Base-by-base conservation (phyloP, 2,113 vertebrate species). In the Carassius auratus region DNA sequence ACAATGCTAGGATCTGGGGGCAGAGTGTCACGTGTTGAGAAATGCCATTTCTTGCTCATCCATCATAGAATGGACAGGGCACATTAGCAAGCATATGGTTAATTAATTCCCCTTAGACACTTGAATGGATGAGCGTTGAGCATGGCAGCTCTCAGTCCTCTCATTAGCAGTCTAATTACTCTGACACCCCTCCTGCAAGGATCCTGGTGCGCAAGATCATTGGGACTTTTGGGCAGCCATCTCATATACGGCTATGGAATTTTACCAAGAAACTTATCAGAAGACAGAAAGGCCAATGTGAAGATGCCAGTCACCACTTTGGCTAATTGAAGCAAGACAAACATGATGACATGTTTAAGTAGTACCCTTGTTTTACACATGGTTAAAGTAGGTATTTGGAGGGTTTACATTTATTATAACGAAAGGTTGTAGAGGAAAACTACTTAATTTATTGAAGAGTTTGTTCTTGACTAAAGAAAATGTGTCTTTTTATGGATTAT, bases 151-250 rank as follows among this genome's bases (percentile, higher is more conserved):
- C 86, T 87, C 81, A 78, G 76, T 90, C 83, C 80, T 81, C 83
- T 91, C 85, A 91, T 92, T 90, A 89, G 55, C n/a, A 61, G 83
- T 76, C 76, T 88, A 88, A 88, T 85, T 89, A 75, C 84, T 89
- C 85, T 74, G 52, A 87, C 78, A 88, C 38, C 85, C 87, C 79
- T 83, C 55, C 55, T 77, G 55, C 62, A 69, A 81, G 36, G 77
- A 87, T 81, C 77, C 45, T 52, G 26, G 74, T 48, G 80, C 48
- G 33, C 69, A 84, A 83, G 85, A 62, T 17, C 48, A 55, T 48
- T 76, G 84, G 10, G 36, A 52, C 23, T 81, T 84, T 71, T 88
- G 23, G 61, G 14, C 19, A 30, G 66, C 23, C 48, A 74, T 83
- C 50, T 61, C 80, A 71, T 68, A 81, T 68, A n/a, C 5, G 38